Evolutionary conservation across 2,797 vertebrate genomes (phyloP).

Genomic region (Cossypha niveicapilla): DNA sequence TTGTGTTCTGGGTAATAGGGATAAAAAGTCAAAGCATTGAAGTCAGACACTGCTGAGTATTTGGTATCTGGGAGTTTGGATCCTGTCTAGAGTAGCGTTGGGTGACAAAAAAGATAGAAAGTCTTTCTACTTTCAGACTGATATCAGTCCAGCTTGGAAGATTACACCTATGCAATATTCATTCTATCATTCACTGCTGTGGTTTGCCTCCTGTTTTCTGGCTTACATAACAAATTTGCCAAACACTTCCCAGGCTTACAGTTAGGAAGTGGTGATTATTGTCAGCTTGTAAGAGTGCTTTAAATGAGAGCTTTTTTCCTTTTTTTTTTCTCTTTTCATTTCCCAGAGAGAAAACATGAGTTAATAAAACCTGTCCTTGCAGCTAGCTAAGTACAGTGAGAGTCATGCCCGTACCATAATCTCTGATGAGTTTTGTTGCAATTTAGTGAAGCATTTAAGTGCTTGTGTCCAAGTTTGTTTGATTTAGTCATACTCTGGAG

Average conservation of each 20-base stretch:
- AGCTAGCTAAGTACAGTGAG: background rate
- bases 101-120: background rate
- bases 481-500: background rate
- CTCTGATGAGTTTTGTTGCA: background rate
- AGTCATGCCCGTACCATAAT: background rate
- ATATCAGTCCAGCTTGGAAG: background rate
- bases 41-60: background rate
- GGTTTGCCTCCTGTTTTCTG: background rate
- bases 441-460: background rate
- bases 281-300: background rate
- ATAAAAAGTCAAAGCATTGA: background rate
- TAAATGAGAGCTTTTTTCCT: background rate
- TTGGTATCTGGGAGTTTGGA: background rate
- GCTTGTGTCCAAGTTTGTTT: slow-evolving; percentile 1
- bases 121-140: background rate
- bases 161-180: background rate
- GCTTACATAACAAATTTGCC: background rate
- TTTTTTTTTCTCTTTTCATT: background rate
- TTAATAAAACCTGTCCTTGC: background rate
- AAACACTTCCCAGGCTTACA: background rate
- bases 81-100: background rate
- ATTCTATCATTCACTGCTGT: background rate
- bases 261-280: background rate
- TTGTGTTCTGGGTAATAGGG: background rate
- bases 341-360: background rate